These are phyloP conservation scores for Phoronis australis DNA, from an alignment of 2,888 invertebrate species.

Conservation along the genomic window DNA sequence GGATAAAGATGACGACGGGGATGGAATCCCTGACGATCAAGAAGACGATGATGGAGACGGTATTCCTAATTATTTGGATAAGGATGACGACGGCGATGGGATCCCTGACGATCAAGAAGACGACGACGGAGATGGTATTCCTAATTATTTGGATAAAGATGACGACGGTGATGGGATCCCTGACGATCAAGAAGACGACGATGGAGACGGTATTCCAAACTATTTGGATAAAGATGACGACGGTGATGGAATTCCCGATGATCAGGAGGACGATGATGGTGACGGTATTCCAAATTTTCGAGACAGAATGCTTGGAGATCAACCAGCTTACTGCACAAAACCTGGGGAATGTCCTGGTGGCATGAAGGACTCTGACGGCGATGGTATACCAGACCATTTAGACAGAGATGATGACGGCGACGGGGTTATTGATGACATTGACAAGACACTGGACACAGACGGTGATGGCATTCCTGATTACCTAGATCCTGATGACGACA, in stretches of 20 bases:
- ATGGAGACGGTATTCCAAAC: constrained; percentile 36
- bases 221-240: constrained; percentile 22
- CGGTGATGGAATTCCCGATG: constrained; percentile 25
- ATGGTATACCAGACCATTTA: constrained; percentile 21
- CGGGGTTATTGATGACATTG: constrained; percentile 14
- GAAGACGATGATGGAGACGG: constrained; percentile 21
- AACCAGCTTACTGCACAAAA: constrained; percentile 29
- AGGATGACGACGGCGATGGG: constrained; percentile 36
- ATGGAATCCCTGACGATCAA: constrained; percentile 23
- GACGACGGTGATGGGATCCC: constrained; percentile 37
- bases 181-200: too few species aligned
- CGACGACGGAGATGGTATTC: too few species aligned
- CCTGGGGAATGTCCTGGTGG: constrained; percentile 20
- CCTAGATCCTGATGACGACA: constrained; percentile 30
- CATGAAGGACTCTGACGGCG: constrained; percentile 19
- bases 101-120: constrained; percentile 31
- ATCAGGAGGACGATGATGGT: constrained; percentile 30
- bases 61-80: constrained; percentile 21
- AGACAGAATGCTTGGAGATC: too few species aligned
- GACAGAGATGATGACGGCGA: constrained; percentile 19
- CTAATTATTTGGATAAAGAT: constrained; percentile 25
- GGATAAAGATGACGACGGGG: constrained; percentile 29
- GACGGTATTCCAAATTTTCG: constrained; percentile 43
- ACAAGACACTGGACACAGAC: constrained; percentile 17
- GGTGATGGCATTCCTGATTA: constrained; percentile 36